Base-by-base conservation (phyloP, 2,113 vertebrate genomes). In the Tenebrosternarchus preto region DNA sequence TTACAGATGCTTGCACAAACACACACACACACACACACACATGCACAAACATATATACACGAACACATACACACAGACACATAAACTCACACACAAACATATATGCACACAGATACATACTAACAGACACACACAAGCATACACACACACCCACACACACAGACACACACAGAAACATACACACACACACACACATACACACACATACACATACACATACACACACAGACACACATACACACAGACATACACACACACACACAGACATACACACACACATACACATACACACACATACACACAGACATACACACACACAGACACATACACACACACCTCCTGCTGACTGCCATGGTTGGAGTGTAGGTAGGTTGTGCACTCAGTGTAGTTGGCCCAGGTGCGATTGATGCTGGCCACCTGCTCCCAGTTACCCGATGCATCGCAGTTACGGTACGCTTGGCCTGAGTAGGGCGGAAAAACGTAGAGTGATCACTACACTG, bases 321-420 rank as follows among this genome's bases (percentile, higher is more conserved):
- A 43, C 31, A 57, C 15, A 43, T 27, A 59, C 63, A 25, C 70
- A 59, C 78, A 50, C 19, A 96, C 96, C 94, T 94, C 95, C 79
- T 95, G 92, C 0, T 86, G 91, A 73, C 84, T 89, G 76, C 91
- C 90, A 77, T 92, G 90, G 82, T 92, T 91, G 0, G 91, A 89
- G 55, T 90, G 92, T 79, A 96, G 89, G 89, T 94, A 94, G 27
- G 91, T 81, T 17, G 94, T 95, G 29, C 96, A 97, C 76, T 97
- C 96, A 0, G 91, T 94, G 91, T 97, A 97, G 83, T 97, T 96
- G n/a, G 96, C 96, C 96, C 96, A 97, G 6, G 96, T 96, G 80
- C 92, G 95, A 90, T 97, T 97, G 82, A 91, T 83, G 75, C 91
- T 92, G 53, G 90, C 82, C 3, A 94, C 95, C 88, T 93, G 72